A percentile compares a stretch with the other conserved stretches of the same genome.
phyloP scores from a whole-genome alignment of 2,113 vertebrate species.

The Lasiurus cinereus region DNA sequence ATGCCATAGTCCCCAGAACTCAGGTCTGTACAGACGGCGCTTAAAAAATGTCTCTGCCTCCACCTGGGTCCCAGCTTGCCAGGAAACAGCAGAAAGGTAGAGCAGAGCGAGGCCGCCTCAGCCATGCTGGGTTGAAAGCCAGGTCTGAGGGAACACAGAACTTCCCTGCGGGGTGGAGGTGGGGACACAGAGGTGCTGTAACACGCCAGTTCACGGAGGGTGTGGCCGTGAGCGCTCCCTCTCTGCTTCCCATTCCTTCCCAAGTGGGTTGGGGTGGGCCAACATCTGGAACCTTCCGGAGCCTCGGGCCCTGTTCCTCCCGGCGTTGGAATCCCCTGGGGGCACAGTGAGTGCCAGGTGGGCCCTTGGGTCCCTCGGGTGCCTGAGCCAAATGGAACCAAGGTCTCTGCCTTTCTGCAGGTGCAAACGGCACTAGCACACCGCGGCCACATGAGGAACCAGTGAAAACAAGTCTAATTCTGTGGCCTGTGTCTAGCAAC shows the following conservation, averaged over 20 bases:
- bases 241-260: not conserved
- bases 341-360: fast-evolving
- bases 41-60: not conserved
- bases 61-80: fast-evolving
- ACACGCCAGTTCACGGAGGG: not conserved
- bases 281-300: not conserved
- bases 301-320: not conserved
- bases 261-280: not conserved
- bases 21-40: not conserved
- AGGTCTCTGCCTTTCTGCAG: not conserved
- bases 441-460: not conserved
- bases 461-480: not conserved
- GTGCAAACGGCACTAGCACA: not conserved
- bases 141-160: not conserved
- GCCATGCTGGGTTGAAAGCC: not conserved
- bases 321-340: not conserved
- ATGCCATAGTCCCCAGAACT: fast-evolving
- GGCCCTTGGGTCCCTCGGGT: not conserved
- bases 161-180: fast-evolving
- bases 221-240: not conserved
- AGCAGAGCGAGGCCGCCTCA: fast-evolving
- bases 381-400: fast-evolving
- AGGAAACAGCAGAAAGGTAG: not conserved
- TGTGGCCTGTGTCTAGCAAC: not conserved
- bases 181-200: too few species aligned